Percentiles rank a stretch among this genome's conserved stretches.
These are phyloP conservation scores for Trichogramma pretiosum DNA, from an alignment of 1,140 invertebrate genomes.

Conservation along the genomic window DNA sequence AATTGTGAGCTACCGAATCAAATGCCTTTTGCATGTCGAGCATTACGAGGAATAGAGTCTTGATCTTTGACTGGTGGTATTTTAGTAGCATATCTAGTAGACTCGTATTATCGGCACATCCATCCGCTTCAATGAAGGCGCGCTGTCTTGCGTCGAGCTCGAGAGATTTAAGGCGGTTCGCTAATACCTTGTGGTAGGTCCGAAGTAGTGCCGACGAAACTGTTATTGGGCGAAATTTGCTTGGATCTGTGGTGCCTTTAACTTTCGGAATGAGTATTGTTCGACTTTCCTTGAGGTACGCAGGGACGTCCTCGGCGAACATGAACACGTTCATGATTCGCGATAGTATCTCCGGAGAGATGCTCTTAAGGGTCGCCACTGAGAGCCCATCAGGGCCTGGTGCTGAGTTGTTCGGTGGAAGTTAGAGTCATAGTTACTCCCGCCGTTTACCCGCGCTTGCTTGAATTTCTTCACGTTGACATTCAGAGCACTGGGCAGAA, in stretches of 20 bases:
- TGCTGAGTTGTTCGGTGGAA: slow-evolving; percentile 7
- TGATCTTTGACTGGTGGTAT: background rate
- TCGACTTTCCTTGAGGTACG: background rate
- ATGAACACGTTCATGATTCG: slow-evolving; percentile 17
- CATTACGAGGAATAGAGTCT: slow-evolving; percentile 13
- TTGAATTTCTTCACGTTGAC: slow-evolving; percentile 58
- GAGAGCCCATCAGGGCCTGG: too few species aligned
- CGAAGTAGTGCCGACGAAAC: slow-evolving; percentile 33
- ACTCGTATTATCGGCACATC: slow-evolving; percentile 22
- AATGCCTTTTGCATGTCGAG: slow-evolving; percentile 38
- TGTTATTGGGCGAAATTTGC: slow-evolving; percentile 32
- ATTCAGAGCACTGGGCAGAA: slow-evolving; percentile 73
- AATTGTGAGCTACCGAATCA: slow-evolving; percentile 27
- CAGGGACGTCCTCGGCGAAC: background rate
- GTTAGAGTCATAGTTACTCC: slow-evolving; percentile 71
- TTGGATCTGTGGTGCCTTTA: background rate
- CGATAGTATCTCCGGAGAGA: too few species aligned
- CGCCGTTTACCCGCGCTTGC: slow-evolving; percentile 67
- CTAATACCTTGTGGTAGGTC: slow-evolving; percentile 30
- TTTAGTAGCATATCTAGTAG: slow-evolving; percentile 14
- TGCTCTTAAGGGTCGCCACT: too few species aligned
- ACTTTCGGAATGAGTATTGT: slow-evolving; percentile 27
- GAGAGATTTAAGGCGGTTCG: slow-evolving; percentile 19
- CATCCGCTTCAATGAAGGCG: slow-evolving; percentile 21
- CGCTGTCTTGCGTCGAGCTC: slow-evolving; percentile 20